A percentile compares a stretch with the other conserved stretches of the same genome.
phyloP scores from a whole-genome alignment of 2,888 invertebrate genomes.

The Ophioninae sp. region DNA sequence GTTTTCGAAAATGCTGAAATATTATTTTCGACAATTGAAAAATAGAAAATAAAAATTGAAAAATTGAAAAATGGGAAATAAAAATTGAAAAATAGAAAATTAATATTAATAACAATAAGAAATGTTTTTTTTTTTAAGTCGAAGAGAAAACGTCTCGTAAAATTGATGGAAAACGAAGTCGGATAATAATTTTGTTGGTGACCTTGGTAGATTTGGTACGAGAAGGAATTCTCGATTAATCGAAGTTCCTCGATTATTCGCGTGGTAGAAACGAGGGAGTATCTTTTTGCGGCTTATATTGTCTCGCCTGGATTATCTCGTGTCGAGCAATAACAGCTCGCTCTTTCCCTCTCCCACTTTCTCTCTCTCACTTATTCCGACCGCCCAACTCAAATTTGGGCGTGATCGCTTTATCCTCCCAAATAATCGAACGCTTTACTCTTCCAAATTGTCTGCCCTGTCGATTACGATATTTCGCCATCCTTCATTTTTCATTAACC shows the following conservation, averaged over 20 bases:
- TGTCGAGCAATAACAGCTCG: background rate
- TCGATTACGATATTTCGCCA: background rate
- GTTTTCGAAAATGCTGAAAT: too few relatives aligned
- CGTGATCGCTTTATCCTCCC: background rate
- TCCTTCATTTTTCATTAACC: too few relatives aligned
- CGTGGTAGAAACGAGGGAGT: background rate
- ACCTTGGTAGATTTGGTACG: background rate
- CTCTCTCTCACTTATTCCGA: too few relatives aligned
- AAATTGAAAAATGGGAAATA: too few relatives aligned
- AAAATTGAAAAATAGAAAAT: too few relatives aligned
- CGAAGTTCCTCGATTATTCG: slow-evolving; percentile 35
- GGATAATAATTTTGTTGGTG: background rate
- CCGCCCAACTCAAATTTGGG: background rate
- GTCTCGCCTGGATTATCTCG: slow-evolving; percentile 24
- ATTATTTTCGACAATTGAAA: too few relatives aligned
- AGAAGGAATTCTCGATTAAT: slow-evolving; percentile 44
- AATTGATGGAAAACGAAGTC: too few relatives aligned
- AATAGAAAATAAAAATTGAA: too few relatives aligned
- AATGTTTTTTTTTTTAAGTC: too few relatives aligned
- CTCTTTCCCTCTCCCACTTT: too few relatives aligned
- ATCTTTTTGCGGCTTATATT: slow-evolving; percentile 10
- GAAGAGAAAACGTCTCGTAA: too few relatives aligned
- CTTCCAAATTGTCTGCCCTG: background rate
- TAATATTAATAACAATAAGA: too few relatives aligned
- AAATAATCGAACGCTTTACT: background rate